Percentiles rank a stretch among this genome's conserved stretches.
Evolutionary conservation across 2,113 vertebrate genomes (phyloP).

Genomic region (Saccopteryx leptura): DNA sequence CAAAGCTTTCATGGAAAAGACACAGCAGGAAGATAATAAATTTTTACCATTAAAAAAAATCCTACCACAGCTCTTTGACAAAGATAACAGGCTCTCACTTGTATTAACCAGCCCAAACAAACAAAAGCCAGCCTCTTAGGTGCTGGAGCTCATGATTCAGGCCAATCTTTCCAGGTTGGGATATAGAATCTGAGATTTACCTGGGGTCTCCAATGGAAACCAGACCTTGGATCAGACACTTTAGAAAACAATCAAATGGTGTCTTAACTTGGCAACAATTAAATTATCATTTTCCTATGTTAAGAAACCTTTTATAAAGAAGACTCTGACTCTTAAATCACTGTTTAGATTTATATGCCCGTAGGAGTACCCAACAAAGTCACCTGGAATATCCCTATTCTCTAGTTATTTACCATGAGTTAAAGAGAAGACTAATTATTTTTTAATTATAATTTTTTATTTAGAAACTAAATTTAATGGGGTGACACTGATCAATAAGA

Average conservation of each 20-base stretch:
- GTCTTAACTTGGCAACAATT: background rate
- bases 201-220: background rate
- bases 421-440: background rate
- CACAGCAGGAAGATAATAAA: background rate
- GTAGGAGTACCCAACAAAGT: background rate
- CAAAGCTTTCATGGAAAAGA: slow-evolving; percentile 5
- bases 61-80: background rate
- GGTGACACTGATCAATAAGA: too few species aligned
- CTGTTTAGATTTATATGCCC: background rate
- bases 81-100: background rate
- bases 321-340: background rate
- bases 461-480: too few species aligned
- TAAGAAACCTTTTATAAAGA: background rate
- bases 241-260: background rate
- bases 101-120: background rate
- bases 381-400: background rate
- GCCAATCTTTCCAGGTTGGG: background rate
- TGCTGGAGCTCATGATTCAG: background rate
- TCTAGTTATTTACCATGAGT: background rate
- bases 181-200: background rate
- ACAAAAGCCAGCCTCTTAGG: background rate
- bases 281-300: background rate
- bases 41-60: background rate
- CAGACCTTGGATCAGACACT: background rate
- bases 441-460: too few species aligned